Evolutionary conservation across 2,797 vertebrate species (phyloP), one percentile per base, ranked within the genome.

Genomic region (Rachycentron canadum): DNA sequence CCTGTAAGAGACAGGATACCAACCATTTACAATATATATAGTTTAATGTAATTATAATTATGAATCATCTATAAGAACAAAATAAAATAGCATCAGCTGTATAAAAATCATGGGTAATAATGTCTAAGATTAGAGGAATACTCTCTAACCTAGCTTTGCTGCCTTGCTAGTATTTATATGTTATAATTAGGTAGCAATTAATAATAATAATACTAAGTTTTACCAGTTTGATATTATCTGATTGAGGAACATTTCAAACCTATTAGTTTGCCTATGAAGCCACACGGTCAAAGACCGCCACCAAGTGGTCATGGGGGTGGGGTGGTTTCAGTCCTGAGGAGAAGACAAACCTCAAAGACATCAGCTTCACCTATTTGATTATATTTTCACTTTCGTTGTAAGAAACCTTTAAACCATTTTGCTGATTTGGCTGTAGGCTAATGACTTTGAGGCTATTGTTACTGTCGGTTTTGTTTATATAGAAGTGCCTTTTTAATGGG

Each of bases 211-310:
- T 8, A 19, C 8, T 19, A 3, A 7, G 3, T 21, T 40, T 43
- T 16, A 64, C 40, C 1, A 34, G 2, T 56, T 67, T 57, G 10
- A 32, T 21, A 12, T 49, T 19, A 19, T 32, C 25, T 5, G 11
- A 7, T 62, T 40, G 38, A 2, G 34, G 50, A 32, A 45, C 2
- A 21, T 41, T 55, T 64, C 32, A 50, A 28, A 28, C 10, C 1
- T 21, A 13, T 13, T 6, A 40, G 0, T 13, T 65, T 73, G 19
- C 5, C 11, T 1, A 0, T 69, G n/a, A 47, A 79, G 47, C 9
- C 41, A 53, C 25, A 40, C 16, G 73, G 79, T 56, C 43, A 26
- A 67, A 6, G 34, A 62, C 85, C 82, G 73, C 85, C 88, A 66
- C 69, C 88, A 21, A 58, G 82, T 83, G 91, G 82, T 28, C 1